Evolutionary conservation across 2,797 vertebrate genomes (phyloP).

Genomic region (Bovichtus diacanthus): DNA sequence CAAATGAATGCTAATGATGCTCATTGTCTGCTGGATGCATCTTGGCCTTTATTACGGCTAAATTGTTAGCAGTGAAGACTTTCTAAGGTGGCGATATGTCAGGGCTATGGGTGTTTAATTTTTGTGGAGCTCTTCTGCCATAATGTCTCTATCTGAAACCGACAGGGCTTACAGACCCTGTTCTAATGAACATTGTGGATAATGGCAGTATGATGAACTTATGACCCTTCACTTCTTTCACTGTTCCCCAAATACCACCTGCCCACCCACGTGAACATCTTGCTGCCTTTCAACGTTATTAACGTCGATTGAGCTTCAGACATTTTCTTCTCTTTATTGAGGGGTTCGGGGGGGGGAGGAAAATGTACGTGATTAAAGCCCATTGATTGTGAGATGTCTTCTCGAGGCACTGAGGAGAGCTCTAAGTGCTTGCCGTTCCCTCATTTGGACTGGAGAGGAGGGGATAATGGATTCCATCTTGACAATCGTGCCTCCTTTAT

Average conservation of each 20-base stretch:
- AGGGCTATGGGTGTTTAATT: background rate
- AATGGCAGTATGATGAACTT: conserved; percentile 44
- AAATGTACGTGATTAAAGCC: conserved; percentile 72
- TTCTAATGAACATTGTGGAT: conserved; percentile 22
- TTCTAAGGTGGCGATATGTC: background rate
- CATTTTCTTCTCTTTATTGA: conserved; percentile 59
- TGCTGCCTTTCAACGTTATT: conserved; percentile 42
- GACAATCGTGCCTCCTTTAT: conserved; percentile 65
- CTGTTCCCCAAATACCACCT: conserved; percentile 23
- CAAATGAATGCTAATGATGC: background rate
- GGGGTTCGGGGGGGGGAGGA: conserved; percentile 28
- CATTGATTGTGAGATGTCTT: conserved; percentile 74
- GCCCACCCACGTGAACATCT: conserved; percentile 19
- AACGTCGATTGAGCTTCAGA: conserved; percentile 52
- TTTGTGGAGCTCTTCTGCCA: background rate
- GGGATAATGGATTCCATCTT: conserved; percentile 76
- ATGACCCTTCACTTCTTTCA: conserved; percentile 33
- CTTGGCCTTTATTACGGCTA: background rate
- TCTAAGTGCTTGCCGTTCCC: conserved; percentile 58
- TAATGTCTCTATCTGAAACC: background rate
- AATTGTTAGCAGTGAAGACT: background rate
- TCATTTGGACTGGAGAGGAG: conserved; percentile 64
- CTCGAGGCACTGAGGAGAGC: conserved; percentile 57
- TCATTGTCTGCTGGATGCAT: background rate
- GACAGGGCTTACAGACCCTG: background rate